Evolutionary conservation across 1,140 invertebrate genomes (phyloP), one percentile per base, ranked within the genome.

Genomic region (Drosophila navojoa): DNA sequence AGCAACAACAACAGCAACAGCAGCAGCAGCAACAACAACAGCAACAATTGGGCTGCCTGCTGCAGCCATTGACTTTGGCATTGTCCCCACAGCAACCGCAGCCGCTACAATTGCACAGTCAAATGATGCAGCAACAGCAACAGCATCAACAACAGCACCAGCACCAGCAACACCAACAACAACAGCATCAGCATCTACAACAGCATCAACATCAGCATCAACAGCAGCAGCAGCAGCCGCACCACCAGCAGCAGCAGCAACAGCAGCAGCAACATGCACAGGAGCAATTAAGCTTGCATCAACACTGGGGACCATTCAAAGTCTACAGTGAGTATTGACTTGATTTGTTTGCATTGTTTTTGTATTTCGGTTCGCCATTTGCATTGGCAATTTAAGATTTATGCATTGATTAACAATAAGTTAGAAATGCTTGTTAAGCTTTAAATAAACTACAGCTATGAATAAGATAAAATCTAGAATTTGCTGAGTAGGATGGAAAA

Each of bases 241-340:
- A 79, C 0, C 70, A 75, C 0, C 78, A 74, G 0, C 77, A 77
- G 0, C 77, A 76, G 53, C 77, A 76, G 5, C 74, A 87, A 3
- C 89, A 91, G n/a, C 72, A 75, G 11, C 82, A 86, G 27, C 77
- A 86, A 61, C 77, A 80, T 59, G 69, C 77, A 73, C 79, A 78
- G 58, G 74, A 82, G 77, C 89, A 89, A 90, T 90, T 90, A 90
- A 86, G 76, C 76, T 78, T 76, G 77, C 90, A 92, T 76, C 90
- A 91, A 78, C 89, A 91, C 42, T 90, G 90, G 84, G 91, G 91
- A 77, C 91, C 91, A 64, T 92, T 95, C 90, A 95, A 95, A 94
- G 93, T 94, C 82, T 95, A 95, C 92, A 95, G 94, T 95, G 92
- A 95, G 94, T 94, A 86, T 79, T 81, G 81, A 70, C 62, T 74